Base-by-base conservation (phyloP, 1,140 invertebrate genomes). In the Sycophaga agraensis region DNA sequence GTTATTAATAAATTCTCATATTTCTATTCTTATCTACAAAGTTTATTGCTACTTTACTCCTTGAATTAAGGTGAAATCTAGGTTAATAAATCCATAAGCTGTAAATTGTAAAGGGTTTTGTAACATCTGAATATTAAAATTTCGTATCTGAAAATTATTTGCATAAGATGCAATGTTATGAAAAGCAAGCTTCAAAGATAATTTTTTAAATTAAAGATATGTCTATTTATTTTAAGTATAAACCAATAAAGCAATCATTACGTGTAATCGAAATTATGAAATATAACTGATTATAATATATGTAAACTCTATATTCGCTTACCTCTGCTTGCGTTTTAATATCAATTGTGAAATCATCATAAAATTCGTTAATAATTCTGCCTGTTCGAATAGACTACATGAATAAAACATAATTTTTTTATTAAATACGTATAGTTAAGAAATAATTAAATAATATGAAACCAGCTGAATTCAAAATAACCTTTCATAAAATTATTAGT, bases 51-150 rank as follows among this genome's bases (percentile, higher is more conserved):
- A 5, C 21, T 19, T 43, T 48, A 31, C 28, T 9, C 21, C 12
- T 46, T 11, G 17, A 14, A 46, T 57, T 16, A 66, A 50, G 14
- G 60, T 59, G 28, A 37, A 59, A 24, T 66, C 50, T 19, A 66
- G 43, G 50, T 37, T 45, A 12, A 66, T 59, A 26, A 66, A 63
- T 34, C 57, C 51, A 6, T 31, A 60, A 28, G 51, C 51, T 26
- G 50, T 45, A 19, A 66, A 66, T 16, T 46, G 37, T 11, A 66
- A 43, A 14, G 51, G 59, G 9, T 55, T 46, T 17, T 62, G 50
- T 37, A 61, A 21, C 21, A 62, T n/a, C n/a, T 62, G 59, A 11
- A 62, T 16, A 19, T 51, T 39, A 22, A 62, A 62, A 26, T 43
- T 17, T n/a, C 43, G 42, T 37, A 62, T 55, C 49, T 62, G 12